Evolutionary conservation across 2,888 invertebrate genomes (phyloP), one percentile per base, ranked within the genome.

Genomic region (Noctua fimbriata): DNA sequence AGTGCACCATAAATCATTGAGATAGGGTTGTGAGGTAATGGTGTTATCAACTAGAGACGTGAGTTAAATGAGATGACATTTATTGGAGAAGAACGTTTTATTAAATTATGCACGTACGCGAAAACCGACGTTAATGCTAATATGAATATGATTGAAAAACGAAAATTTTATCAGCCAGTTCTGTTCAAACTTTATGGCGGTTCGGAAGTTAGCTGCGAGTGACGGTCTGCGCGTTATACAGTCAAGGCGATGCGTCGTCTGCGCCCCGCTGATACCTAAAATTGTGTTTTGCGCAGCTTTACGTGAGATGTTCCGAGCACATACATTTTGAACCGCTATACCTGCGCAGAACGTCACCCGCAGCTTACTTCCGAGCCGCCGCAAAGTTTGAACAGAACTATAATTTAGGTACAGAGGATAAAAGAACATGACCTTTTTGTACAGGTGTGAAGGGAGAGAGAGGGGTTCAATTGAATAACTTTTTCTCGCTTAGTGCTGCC

Each of bases 1-100:
- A 88, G 74, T 74, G 73, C 32, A 18, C 72, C 9, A 78, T 87
- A 87, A 87, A 81, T 87, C 76, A 79, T 72, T 69, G 52, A 5
- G 0, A 28, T 76, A 88, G 86, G 86, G 88, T 47, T 88, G 88
- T 10, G 28, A 21, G 55, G 18, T 16, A 21, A 18, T 12, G 2
- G n/a, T 44, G 49, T 63, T 16, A 41, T 49, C 28, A 55, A 85
- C 85, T 63, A 28, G 18, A 73, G 44, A 66, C 1, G 44, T 6
- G 2, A n/a, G 2, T 67, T 28, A 52, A 21, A 52, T 36, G 12
- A 63, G 18, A 16, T 67, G 63, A 58, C 49, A 12, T 65, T 69
- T 63, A 32, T 24, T 24, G 18, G 2, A 32, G 14, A 47, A 47
- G n/a, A 66, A 82, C 28, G 36, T 55, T 79, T 55, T 70, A 9